Evolutionary conservation across 2,888 invertebrate species (phyloP).

Genomic region (Watsonalla binaria): DNA sequence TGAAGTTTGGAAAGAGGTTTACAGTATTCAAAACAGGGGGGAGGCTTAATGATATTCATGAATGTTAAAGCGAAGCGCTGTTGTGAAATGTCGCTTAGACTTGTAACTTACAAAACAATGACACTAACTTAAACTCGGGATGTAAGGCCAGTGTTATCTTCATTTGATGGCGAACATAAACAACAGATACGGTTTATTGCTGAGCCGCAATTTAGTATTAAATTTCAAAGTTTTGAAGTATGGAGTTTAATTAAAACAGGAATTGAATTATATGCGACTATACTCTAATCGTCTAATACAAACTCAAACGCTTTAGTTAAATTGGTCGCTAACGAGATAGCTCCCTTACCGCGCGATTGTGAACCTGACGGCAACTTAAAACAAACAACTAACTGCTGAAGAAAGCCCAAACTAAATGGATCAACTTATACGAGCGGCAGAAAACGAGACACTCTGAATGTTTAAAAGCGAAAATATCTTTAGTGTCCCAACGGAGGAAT

Average conservation of each 20-base stretch:
- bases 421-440: constrained; percentile 40
- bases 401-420: constrained; percentile 51
- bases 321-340: constrained; percentile 49
- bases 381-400: constrained; percentile 57
- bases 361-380: constrained; percentile 50
- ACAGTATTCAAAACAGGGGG: constrained; percentile 67
- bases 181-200: constrained; percentile 62
- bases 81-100: constrained; percentile 70
- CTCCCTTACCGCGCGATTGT: constrained; percentile 42
- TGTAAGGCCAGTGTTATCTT: constrained; percentile 66
- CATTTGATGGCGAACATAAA: constrained; percentile 66
- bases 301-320: constrained; percentile 50
- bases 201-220: constrained; percentile 49
- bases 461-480: constrained; percentile 41
- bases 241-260: constrained; percentile 46
- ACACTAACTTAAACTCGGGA: constrained; percentile 70
- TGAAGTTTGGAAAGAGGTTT: constrained; percentile 37
- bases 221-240: constrained; percentile 53
- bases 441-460: constrained; percentile 34
- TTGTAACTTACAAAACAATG: constrained; percentile 74
- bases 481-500: constrained; percentile 39
- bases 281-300: constrained; percentile 40
- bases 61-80: constrained; percentile 65
- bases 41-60: constrained; percentile 72
- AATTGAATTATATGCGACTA: constrained; percentile 35